Evolutionary conservation across 2,113 vertebrate species (phyloP).

Genomic region (Dasypus novemcinctus): DNA sequence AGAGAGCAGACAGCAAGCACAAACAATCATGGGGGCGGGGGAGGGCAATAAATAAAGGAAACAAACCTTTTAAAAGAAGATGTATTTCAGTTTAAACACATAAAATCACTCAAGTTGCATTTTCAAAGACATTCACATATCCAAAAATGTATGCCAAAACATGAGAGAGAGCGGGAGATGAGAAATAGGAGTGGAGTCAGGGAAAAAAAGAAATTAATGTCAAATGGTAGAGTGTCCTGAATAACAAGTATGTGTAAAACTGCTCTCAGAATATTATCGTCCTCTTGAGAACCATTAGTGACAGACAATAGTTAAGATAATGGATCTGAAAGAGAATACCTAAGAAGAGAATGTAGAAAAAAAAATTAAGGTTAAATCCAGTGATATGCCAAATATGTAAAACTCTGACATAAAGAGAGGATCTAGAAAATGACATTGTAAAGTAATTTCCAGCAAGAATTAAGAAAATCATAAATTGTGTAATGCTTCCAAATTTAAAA

Average conservation of each 20-base stretch:
- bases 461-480: neutral
- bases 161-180: neutral
- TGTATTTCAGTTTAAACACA: neutral
- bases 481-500: neutral
- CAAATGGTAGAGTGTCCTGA: neutral
- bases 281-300: neutral
- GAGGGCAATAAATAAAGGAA: no score
- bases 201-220: neutral
- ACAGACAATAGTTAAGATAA: neutral
- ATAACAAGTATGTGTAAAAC: neutral
- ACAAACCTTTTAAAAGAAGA: no score
- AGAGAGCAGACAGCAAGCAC: no score
- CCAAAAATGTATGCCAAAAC: neutral
- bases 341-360: neutral
- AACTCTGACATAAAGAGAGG: neutral
- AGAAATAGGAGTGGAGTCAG: neutral
- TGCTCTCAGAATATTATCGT: neutral
- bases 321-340: neutral
- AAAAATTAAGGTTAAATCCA: neutral
- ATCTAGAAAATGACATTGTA: neutral
- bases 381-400: neutral
- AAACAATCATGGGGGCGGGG: no score
- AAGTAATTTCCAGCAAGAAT: neutral
- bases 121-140: neutral
- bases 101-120: neutral